A percentile compares a stretch with the other conserved stretches of the same genome.
Evolutionary conservation across 1,140 invertebrate genomes (phyloP).

Genomic region (Pogonomyrmex californicus): DNA sequence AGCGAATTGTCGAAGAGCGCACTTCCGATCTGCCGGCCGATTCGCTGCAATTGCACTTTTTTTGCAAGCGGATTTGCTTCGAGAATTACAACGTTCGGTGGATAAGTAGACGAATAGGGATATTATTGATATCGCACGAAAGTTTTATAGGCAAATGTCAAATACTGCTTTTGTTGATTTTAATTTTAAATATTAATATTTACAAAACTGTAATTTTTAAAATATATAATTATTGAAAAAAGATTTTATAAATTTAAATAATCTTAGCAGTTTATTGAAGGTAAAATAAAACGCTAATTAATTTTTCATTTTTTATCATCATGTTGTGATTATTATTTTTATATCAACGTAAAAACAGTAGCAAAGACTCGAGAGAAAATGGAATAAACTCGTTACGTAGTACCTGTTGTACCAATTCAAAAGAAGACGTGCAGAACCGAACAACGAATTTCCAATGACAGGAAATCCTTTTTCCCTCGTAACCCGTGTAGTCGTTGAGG

Average conservation of each 20-base stretch:
- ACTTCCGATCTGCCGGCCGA: constrained; percentile 66
- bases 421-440: constrained; percentile 41
- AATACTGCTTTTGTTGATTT: neutral
- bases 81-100: constrained; percentile 51
- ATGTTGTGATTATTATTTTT: neutral
- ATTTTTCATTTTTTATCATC: neutral
- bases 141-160: neutral
- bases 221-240: neutral
- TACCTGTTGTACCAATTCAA: constrained; percentile 35
- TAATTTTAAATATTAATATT: neutral
- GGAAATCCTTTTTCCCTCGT: constrained; percentile 76
- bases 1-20: constrained; percentile 79
- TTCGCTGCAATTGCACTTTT: constrained; percentile 64
- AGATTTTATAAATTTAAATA: neutral
- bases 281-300: neutral
- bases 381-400: constrained; percentile 32
- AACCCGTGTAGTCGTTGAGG: constrained; percentile 54
- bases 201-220: neutral
- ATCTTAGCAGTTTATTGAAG: neutral
- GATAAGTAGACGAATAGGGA: constrained; percentile 18
- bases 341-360: neutral
- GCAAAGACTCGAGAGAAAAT: constrained; percentile 15
- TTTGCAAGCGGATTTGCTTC: constrained; percentile 9
- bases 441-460: constrained; percentile 67
- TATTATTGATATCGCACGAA: neutral